A percentile compares a stretch with the other conserved stretches of the same genome.
These are phyloP conservation scores for Scelioninae gen. 1 DNA, from an alignment of 2,888 invertebrate species.

Conservation along the genomic window DNA sequence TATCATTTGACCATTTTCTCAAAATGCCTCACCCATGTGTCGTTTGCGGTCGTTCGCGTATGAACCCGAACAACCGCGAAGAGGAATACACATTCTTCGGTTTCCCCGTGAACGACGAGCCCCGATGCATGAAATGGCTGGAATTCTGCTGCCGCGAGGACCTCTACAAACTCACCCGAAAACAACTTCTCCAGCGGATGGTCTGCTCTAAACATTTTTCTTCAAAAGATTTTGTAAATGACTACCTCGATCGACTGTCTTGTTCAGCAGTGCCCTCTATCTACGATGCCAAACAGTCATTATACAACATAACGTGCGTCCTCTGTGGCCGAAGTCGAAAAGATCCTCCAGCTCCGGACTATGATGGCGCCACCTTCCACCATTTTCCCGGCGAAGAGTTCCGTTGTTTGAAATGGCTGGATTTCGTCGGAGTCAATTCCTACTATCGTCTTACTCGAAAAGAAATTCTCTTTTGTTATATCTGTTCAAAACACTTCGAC, in stretches of 20 bases:
- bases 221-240: conserved; percentile 80
- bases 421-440: conserved; percentile 82
- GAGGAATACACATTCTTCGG: conserved; percentile 83
- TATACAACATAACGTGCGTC: conserved; percentile 82
- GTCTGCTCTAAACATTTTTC: conserved; percentile 83
- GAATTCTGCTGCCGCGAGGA: conserved; percentile 83
- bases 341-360: conserved; percentile 78
- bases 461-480: conserved; percentile 83
- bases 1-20: conserved; percentile 13
- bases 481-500: conserved; percentile 83
- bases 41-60: conserved; percentile 83
- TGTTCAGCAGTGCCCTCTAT: conserved; percentile 80
- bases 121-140: conserved; percentile 81
- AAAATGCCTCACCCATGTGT: conserved; percentile 84
- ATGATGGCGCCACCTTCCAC: conserved; percentile 82
- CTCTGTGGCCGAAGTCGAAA: conserved; percentile 79
- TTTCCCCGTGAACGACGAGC: conserved; percentile 83
- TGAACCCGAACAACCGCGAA: conserved; percentile 83
- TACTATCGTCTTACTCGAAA: conserved; percentile 82
- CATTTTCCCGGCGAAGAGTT: conserved; percentile 84
- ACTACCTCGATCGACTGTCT: conserved; percentile 81
- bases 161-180: conserved; percentile 82
- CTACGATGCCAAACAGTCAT: conserved; percentile 82
- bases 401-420: conserved; percentile 82
- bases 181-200: conserved; percentile 82